Evolutionary conservation across 2,888 invertebrate genomes (phyloP).

Genomic region (Dendrolimus houi): DNA sequence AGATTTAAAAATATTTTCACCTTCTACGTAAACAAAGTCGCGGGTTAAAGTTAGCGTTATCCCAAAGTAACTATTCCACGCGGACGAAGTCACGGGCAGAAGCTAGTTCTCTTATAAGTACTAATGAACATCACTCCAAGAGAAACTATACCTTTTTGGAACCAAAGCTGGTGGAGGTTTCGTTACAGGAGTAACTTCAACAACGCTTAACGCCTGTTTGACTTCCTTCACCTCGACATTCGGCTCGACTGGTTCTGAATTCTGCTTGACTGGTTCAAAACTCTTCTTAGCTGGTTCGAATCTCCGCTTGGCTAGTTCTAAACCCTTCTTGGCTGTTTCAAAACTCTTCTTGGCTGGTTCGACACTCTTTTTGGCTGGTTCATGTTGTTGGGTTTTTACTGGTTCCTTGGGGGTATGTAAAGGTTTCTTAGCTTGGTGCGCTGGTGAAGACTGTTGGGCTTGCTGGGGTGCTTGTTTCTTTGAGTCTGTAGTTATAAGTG

Average conservation of each 20-base stretch:
- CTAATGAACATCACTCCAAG: too few relatives aligned
- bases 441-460: background rate
- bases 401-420: too few relatives aligned
- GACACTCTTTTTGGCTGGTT: background rate
- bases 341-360: background rate
- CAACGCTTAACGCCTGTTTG: background rate
- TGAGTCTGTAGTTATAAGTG: background rate
- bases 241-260: background rate
- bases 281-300: background rate
- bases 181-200: slow-evolving; percentile 11
- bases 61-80: too few relatives aligned
- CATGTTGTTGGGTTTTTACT: too few relatives aligned
- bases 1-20: too few relatives aligned
- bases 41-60: too few relatives aligned
- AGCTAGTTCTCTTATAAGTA: too few relatives aligned
- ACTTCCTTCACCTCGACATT: slow-evolving; percentile 2
- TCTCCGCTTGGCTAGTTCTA: slow-evolving; percentile 1
- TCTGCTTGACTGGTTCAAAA: background rate
- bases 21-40: too few relatives aligned
- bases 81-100: too few relatives aligned
- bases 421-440: background rate
- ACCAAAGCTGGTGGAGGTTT: slow-evolving; percentile 15
- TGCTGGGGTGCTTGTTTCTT: background rate
- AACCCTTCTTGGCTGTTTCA: background rate
- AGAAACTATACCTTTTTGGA: slow-evolving; percentile 29